Evolutionary conservation across 2,113 vertebrate species (phyloP), one percentile per base, ranked within the genome.

Genomic region (Caranx melampygus): DNA sequence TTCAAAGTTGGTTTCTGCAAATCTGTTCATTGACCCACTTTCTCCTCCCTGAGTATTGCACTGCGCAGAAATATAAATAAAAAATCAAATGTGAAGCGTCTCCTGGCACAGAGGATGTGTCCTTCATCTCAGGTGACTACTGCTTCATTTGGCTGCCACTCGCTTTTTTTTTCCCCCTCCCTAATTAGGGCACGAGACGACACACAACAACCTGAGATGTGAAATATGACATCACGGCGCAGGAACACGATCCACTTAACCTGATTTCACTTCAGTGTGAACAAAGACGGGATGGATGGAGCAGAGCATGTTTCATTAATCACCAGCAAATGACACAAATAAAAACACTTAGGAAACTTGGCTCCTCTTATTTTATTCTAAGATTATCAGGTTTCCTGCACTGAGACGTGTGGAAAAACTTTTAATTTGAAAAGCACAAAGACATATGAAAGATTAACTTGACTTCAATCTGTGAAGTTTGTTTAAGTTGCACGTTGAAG

Each of bases 71-170:
- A 92, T 92, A 92, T 91, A 92, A 95, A 94, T 93, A 95, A 92
- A 94, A 91, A 93, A 95, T 93, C 88, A 81, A 93, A 92, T 82
- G 82, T 62, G 85, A 85, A 68, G 67, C 33, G 84, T 91, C 87
- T 89, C 86, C 78, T 88, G 91, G 88, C 92, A 86, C 92, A 67
- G 88, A 92, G 86, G 88, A 91, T 87, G 85, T 92, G 90, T 92
- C 92, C 93, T 94, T 93, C 92, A 94, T 95, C 93, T 94, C 94
- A 95, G 94, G 94, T 95, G 93, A 94, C 93, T 91, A 86, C 84
- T 73, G 87, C 87, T 92, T 94, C 90, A 87, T 90, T 92, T 92
- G 83, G 75, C 80, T 82, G 72, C 80, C 52, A 68, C 51, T 31
- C 72, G 79, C 72, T 87, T 72, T 81, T 42, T 40, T 33, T 49